phyloP scores from a whole-genome alignment of 2,113 vertebrate species.

The Elanus axillaris region DNA sequence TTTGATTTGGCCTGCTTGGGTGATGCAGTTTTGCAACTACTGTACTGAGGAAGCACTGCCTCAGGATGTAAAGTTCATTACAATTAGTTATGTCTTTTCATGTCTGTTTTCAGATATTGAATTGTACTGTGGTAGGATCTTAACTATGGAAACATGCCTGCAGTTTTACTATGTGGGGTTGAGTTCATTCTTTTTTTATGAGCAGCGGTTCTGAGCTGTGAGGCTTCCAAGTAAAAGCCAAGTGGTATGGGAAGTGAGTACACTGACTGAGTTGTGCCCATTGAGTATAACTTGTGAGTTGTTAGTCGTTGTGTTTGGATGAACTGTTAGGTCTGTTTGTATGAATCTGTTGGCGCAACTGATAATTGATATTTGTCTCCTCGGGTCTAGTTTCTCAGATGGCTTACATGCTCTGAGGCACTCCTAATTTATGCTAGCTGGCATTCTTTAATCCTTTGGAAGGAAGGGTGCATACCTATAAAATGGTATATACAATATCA shows the following conservation, averaged over 20 bases:
- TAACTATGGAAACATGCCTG: background rate
- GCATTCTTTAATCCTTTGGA: background rate
- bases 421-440: background rate
- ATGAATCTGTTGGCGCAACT: background rate
- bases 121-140: background rate
- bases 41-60: background rate
- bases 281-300: background rate
- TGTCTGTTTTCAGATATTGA: background rate
- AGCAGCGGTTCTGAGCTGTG: background rate
- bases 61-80: background rate
- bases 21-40: background rate
- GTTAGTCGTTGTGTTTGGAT: background rate
- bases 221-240: background rate
- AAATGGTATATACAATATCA: background rate
- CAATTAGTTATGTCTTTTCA: background rate
- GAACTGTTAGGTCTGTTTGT: background rate
- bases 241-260: background rate
- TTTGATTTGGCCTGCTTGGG: background rate
- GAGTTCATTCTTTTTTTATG: background rate
- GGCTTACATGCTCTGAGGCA: background rate
- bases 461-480: background rate
- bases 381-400: background rate
- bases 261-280: background rate
- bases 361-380: background rate
- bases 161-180: background rate